phyloP scores from a whole-genome alignment of 2,888 invertebrate genomes.

The Eupsilia transversa region DNA sequence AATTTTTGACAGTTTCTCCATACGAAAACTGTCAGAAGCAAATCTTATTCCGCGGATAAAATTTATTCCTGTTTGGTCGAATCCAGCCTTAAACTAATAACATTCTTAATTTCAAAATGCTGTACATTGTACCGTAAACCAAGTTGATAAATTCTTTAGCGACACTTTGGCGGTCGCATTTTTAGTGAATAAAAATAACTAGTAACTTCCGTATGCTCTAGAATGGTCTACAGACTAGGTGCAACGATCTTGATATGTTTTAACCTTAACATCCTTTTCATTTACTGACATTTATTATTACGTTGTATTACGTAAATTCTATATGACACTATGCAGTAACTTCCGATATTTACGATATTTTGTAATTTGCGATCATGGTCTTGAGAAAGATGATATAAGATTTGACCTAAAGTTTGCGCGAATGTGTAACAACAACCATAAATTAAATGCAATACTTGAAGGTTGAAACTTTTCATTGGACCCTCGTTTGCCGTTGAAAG shows the following conservation, averaged over 20 bases:
- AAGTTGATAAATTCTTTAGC: neutral
- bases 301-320: neutral
- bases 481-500: too few species aligned
- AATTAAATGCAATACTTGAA: conserved; percentile 4
- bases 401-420: neutral
- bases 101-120: neutral
- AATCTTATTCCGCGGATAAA: too few species aligned
- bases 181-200: conserved; percentile 11
- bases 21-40: too few species aligned
- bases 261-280: neutral
- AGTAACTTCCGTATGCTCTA: neutral
- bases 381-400: conserved; percentile 13
- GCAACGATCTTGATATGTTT: neutral
- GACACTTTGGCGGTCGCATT: neutral
- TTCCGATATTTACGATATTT: conserved; percentile 3
- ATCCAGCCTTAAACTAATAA: too few species aligned
- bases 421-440: neutral
- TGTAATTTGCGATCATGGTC: conserved; percentile 14
- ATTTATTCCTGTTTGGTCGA: too few species aligned
- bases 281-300: neutral
- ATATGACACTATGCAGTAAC: neutral
- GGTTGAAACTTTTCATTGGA: neutral
- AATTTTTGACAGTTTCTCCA: too few species aligned
- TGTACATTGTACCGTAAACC: neutral
- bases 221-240: neutral